Conservation (phyloP, 1,140 invertebrate species). For the Dreissena rostriformis region DNA sequence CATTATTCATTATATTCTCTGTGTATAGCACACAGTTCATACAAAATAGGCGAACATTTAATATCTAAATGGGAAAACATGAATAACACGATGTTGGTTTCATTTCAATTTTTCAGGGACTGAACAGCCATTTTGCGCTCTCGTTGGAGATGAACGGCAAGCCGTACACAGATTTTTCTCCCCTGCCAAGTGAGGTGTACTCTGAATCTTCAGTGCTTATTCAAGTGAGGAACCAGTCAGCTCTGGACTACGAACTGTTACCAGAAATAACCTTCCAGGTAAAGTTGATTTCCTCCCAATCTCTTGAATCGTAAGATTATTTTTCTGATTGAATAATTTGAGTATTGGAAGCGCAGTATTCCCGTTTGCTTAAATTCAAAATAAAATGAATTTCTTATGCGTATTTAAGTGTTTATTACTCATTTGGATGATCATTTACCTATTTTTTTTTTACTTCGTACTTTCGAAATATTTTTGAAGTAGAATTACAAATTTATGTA, state of each 20-base stretch:
- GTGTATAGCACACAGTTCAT: too few relatives aligned
- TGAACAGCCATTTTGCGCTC: constrained; percentile 95
- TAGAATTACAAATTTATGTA: too few relatives aligned
- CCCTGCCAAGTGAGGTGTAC: constrained; percentile 92
- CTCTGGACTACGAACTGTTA: constrained; percentile 92
- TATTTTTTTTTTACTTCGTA: too few relatives aligned
- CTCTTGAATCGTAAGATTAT: not conserved
- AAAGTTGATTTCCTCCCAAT: too few relatives aligned
- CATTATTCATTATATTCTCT: too few relatives aligned
- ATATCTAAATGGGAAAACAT: too few relatives aligned
- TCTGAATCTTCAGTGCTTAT: constrained; percentile 96
- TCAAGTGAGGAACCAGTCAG: constrained; percentile 91
- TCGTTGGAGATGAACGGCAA: constrained; percentile 88
- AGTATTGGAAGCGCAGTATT: not conserved
- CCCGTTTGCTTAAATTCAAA: not conserved
- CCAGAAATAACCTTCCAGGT: constrained; percentile 86
- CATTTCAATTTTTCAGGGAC: constrained; percentile 85
- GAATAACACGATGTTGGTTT: not conserved
- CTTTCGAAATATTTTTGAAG: too few relatives aligned
- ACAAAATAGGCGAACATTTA: too few relatives aligned
- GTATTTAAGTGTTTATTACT: too few relatives aligned
- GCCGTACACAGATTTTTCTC: constrained; percentile 91
- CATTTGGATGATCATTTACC: too few relatives aligned
- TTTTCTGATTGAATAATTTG: not conserved
- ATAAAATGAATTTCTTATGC: not conserved